Evolutionary conservation across 2,113 vertebrate species (phyloP).

Genomic region (Panurus biarmicus): DNA sequence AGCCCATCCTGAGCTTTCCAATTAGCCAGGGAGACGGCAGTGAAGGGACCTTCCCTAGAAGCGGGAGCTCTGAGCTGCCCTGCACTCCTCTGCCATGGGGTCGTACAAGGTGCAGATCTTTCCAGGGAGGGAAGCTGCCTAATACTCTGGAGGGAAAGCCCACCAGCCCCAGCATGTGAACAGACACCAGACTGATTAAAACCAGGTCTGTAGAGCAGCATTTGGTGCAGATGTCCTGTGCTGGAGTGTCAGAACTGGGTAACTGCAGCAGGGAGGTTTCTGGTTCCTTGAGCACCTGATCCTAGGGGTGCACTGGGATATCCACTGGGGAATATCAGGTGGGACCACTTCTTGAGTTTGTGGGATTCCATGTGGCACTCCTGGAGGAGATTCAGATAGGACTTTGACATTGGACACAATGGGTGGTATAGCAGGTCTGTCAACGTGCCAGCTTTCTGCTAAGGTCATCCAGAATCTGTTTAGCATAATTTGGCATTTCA

Average conservation of each 20-base stretch:
- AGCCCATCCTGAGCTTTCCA: not conserved
- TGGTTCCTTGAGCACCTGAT: not conserved
- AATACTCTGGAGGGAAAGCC: not conserved
- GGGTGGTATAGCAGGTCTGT: not conserved
- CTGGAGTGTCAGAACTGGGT: not conserved
- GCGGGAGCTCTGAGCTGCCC: not conserved
- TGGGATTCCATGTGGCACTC: not conserved
- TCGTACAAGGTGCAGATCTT: not conserved
- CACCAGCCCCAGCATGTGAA: not conserved
- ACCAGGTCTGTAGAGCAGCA: not conserved
- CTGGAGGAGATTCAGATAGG: not conserved
- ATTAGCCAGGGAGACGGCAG: not conserved
- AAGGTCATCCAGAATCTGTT: slow-evolving; percentile 4
- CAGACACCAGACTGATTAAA: not conserved
- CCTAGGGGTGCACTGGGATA: not conserved
- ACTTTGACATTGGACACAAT: not conserved
- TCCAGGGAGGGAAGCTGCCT: not conserved
- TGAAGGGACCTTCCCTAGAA: not conserved
- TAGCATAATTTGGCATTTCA: slow-evolving; percentile 17
- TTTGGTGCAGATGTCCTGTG: not conserved
- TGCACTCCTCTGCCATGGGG: not conserved
- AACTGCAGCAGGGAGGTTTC: not conserved
- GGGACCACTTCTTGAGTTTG: not conserved
- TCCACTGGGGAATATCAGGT: not conserved
- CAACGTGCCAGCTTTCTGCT: not conserved